phyloP scores from a whole-genome alignment of 2,888 invertebrate species.

The Tolmerus cingulatus region DNA sequence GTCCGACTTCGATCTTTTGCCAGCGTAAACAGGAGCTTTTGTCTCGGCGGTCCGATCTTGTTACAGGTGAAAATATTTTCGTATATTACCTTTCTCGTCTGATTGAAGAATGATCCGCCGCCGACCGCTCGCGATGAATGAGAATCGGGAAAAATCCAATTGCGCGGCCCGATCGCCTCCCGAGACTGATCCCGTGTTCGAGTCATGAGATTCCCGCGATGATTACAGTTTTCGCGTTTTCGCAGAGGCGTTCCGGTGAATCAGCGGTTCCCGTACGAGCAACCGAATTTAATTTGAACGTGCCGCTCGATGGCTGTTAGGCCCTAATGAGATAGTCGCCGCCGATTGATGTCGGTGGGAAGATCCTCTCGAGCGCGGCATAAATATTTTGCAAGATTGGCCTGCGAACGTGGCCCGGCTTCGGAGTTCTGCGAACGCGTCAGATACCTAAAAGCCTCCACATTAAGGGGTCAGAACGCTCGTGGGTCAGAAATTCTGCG shows the following conservation, averaged over 20 bases:
- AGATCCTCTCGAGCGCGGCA: conserved; percentile 4
- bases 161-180: neutral
- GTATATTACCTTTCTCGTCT: neutral
- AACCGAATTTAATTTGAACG: conserved; percentile 17
- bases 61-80: conserved; percentile 9
- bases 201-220: neutral
- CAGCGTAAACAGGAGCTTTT: neutral
- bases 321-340: neutral
- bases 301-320: conserved; percentile 13
- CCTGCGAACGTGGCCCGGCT: neutral
- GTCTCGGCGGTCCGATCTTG: neutral
- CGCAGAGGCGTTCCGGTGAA: neutral
- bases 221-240: neutral
- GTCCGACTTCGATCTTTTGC: neutral
- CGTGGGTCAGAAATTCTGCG: neutral
- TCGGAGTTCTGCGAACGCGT: neutral
- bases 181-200: neutral
- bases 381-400: neutral
- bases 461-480: neutral
- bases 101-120: conserved; percentile 7
- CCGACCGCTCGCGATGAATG: neutral
- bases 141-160: neutral
- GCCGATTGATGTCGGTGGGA: conserved; percentile 16
- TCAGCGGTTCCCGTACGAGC: neutral
- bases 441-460: neutral